A percentile compares a stretch with the other conserved stretches of the same genome.
phyloP scores from a whole-genome alignment of 2,113 vertebrate genomes.

The Sprattus sprattus region DNA sequence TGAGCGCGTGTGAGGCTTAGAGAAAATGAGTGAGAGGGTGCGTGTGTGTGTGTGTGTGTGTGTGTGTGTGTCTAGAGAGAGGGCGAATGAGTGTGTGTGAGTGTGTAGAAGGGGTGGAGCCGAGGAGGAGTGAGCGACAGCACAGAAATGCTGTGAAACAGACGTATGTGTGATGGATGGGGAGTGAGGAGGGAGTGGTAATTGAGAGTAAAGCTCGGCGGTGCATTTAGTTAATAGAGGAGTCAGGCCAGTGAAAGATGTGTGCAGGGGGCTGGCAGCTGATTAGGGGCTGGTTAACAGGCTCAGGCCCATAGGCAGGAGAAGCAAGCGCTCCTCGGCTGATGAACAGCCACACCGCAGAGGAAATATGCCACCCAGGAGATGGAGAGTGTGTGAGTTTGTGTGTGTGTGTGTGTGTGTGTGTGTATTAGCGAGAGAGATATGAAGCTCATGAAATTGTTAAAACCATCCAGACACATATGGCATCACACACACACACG shows the following conservation, averaged over 20 bases:
- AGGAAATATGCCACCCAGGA: not conserved
- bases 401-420: not conserved
- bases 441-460: too few species aligned
- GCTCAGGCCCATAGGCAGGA: not conserved
- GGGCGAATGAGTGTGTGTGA: not conserved
- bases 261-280: conserved; percentile 62
- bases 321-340: not conserved
- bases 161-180: conserved; percentile 67
- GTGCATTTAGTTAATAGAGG: conserved; percentile 78
- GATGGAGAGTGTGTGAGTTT: not conserved
- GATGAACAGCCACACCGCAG: not conserved
- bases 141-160: conserved; percentile 62
- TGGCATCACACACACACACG: too few species aligned
- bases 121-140: conserved; percentile 16
- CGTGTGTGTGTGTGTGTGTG: not conserved
- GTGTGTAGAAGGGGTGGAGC: not conserved
- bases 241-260: conserved; percentile 74
- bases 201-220: conserved; percentile 73
- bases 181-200: conserved; percentile 69
- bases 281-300: conserved; percentile 70
- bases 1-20: too few species aligned
- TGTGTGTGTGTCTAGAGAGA: not conserved
- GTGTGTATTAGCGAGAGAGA: not conserved
- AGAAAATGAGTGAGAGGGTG: not conserved
- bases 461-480: not conserved